Base-by-base conservation (phyloP, 2,113 vertebrate species). In the Dolichotis patagonum region DNA sequence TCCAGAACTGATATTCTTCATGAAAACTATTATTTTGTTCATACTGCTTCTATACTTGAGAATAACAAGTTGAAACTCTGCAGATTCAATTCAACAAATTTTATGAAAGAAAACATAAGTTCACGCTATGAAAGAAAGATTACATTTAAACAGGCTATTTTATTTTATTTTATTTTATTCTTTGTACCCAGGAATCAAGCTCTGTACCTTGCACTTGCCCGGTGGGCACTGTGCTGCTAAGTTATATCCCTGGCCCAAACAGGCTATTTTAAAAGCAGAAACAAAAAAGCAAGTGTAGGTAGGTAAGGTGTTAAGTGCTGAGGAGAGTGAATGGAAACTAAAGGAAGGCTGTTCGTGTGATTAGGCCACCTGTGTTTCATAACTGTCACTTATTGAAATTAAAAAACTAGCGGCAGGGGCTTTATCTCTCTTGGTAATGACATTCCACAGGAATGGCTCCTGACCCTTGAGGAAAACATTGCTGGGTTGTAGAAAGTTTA, bases 51-150 rank as follows among this genome's bases (percentile, higher is more conserved):
- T 73, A 26, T 56, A 32, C 3, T 43, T 65, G 26, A 96, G 24
- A 94, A 75, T 82, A 62, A 92, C 90, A 93, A 49, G 26, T 60
- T 63, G 12, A 97, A 90, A 60, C 67, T 77, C 54, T 71, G 92
- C 58, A 86, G 83, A 46, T 82, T 65, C 24, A 83, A 58, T 58
- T 91, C 62, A 86, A 75, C 24, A 43, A 46, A 46, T 46, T 77
- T 77, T 77, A 82, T 49, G 30, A 52, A 80, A 19, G 46, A 52
- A 80, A 49, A 30, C 46, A 62, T 82, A 78, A 90, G 24, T 81
- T 92, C 60, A 81, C 83, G 54, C 7, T 83, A 11, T n/a, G 43
- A 90, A 87, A 84, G 90, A 87, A 89, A 90, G 87, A 84, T 54
- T 38, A 52, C 22, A 60, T 32, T 26, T 2, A 9, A 77, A n/a